Percentiles rank a stretch among this genome's conserved stretches.
phyloP scores from a whole-genome alignment of 1,140 invertebrate species.

The Megathymus violae region DNA sequence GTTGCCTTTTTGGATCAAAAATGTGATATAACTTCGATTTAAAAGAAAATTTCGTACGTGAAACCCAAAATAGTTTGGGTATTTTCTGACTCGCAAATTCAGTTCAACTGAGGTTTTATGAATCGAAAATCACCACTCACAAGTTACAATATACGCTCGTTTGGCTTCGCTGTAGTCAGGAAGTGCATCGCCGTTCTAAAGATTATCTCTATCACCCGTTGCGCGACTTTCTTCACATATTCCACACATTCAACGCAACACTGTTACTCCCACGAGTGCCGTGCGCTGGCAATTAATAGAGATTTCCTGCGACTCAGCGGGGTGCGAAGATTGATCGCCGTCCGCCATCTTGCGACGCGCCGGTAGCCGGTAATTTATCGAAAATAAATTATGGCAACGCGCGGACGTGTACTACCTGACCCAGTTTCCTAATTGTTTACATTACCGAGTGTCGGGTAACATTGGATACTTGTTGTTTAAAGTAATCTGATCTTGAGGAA shows the following conservation, averaged over 20 bases:
- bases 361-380: constrained; percentile 32
- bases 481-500: too few species aligned
- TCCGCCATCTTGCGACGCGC: constrained; percentile 31
- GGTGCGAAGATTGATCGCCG: constrained; percentile 31
- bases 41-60: too few species aligned
- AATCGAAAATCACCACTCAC: background rate
- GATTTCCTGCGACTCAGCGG: constrained; percentile 32
- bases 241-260: constrained; percentile 5
- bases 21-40: too few species aligned
- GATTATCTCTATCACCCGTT: background rate
- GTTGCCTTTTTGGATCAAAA: too few species aligned
- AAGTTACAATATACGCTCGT: background rate
- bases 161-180: background rate
- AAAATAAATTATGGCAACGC: constrained; percentile 27
- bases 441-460: too few species aligned
- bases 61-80: too few species aligned
- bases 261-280: constrained; percentile 19
- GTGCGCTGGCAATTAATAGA: constrained; percentile 29
- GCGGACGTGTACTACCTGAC: constrained; percentile 24
- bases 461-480: too few species aligned
- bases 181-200: background rate
- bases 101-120: too few species aligned
- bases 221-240: background rate
- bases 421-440: constrained; percentile 20
- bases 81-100: too few species aligned